Evolutionary conservation across 2,888 invertebrate genomes (phyloP).

Genomic region (Siphonodentalium dalli): DNA sequence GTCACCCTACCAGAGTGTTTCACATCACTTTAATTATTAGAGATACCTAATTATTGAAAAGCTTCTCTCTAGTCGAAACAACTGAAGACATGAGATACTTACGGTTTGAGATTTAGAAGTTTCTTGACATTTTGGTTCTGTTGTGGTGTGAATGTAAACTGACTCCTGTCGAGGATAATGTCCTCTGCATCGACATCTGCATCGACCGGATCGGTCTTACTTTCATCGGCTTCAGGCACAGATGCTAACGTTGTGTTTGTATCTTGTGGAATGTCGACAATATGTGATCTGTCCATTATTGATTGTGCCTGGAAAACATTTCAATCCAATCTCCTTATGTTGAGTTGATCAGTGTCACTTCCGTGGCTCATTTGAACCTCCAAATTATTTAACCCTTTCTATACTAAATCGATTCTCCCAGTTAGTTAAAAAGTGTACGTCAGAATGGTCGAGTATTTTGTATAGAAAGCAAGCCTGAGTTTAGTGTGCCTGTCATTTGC

Average conservation of each 20-base stretch:
- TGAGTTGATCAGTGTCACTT: too few species aligned
- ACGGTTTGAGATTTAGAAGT: constrained; percentile 65
- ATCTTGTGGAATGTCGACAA: constrained; percentile 21
- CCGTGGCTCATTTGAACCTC: too few species aligned
- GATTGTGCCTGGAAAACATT: constrained; percentile 79
- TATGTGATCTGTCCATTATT: constrained; percentile 87
- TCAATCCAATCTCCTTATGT: not conserved
- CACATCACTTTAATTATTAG: too few species aligned
- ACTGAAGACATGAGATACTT: constrained; percentile 49
- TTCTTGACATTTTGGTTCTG: constrained; percentile 30
- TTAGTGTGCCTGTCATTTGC: too few species aligned
- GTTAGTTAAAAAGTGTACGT: too few species aligned
- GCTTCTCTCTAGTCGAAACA: not conserved
- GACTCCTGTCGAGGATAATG: constrained; percentile 38
- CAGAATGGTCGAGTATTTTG: too few species aligned
- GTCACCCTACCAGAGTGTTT: too few species aligned
- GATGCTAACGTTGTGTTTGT: constrained; percentile 71
- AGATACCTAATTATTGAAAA: too few species aligned
- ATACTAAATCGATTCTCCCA: too few species aligned
- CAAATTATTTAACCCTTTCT: too few species aligned
- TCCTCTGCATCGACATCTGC: too few species aligned
- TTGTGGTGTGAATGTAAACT: constrained; percentile 60
- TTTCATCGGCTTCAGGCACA: constrained; percentile 57
- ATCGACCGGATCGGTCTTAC: constrained; percentile 56
- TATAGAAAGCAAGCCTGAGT: too few species aligned